Evolutionary conservation across 2,797 vertebrate genomes (phyloP).

Genomic region (Tarsius wallacei): DNA sequence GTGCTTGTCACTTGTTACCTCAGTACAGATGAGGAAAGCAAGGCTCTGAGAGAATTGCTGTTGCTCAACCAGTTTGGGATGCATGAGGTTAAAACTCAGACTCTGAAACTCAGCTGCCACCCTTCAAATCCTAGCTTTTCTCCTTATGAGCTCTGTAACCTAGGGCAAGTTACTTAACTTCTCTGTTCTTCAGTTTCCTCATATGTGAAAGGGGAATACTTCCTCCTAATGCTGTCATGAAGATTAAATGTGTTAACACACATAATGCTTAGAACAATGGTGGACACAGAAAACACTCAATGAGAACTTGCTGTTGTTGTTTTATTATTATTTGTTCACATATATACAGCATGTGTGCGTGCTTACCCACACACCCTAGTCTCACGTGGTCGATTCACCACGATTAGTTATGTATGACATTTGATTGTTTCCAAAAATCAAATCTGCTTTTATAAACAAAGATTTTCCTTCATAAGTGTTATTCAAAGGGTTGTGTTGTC

Average conservation of each 20-base stretch:
- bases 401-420: conserved; percentile 41
- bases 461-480: conserved; percentile 37
- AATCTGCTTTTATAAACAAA: neutral
- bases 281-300: neutral
- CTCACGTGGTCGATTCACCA: neutral
- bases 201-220: neutral
- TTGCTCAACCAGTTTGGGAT: neutral
- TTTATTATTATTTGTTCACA: neutral
- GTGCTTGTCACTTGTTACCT: neutral
- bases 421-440: conserved; percentile 61
- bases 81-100: neutral
- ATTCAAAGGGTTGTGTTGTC: neutral
- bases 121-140: neutral
- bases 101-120: neutral
- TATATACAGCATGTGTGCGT: neutral
- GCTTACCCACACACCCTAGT: rapidly evolving
- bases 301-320: neutral
- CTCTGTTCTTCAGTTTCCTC: neutral
- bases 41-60: neutral
- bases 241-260: neutral
- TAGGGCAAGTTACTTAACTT: neutral
- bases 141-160: neutral
- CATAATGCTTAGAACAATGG: neutral
- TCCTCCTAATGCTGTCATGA: neutral
- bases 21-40: neutral